phyloP scores from a whole-genome alignment of 2,113 vertebrate genomes.

The Tylochromis polylepis region DNA sequence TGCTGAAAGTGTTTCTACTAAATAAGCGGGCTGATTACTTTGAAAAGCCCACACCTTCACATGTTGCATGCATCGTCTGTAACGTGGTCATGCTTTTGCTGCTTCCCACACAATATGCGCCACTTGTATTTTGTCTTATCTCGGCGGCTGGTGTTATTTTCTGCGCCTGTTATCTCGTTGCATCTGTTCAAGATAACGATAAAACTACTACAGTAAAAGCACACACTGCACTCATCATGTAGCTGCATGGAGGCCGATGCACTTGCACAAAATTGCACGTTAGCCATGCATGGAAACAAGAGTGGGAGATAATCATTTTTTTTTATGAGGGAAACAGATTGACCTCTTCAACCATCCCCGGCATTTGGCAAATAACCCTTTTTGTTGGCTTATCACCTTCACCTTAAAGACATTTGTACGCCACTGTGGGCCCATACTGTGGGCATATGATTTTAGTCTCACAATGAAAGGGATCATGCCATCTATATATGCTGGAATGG shows the following conservation, averaged over 20 bases:
- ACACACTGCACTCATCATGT: background rate
- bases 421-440: background rate
- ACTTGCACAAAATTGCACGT: background rate
- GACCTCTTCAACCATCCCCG: constrained; percentile 22
- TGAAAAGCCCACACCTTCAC: background rate
- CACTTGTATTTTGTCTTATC: background rate
- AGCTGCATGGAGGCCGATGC: background rate
- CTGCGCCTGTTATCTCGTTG: background rate
- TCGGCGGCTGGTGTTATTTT: background rate
- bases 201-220: background rate
- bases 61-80: background rate
- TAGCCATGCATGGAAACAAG: background rate
- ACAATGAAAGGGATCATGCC: background rate
- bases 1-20: background rate
- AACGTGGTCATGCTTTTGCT: background rate
- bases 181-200: background rate
- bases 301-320: background rate
- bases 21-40: background rate
- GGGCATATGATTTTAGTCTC: constrained; percentile 38
- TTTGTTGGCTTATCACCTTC: constrained; percentile 22
- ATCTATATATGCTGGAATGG: too few species aligned
- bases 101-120: background rate
- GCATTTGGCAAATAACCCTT: constrained; percentile 43
- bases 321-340: constrained; percentile 8
- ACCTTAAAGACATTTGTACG: constrained; percentile 17